Evolutionary conservation across 2,888 invertebrate genomes (phyloP).

Genomic region (Pantelozetes paolii): DNA sequence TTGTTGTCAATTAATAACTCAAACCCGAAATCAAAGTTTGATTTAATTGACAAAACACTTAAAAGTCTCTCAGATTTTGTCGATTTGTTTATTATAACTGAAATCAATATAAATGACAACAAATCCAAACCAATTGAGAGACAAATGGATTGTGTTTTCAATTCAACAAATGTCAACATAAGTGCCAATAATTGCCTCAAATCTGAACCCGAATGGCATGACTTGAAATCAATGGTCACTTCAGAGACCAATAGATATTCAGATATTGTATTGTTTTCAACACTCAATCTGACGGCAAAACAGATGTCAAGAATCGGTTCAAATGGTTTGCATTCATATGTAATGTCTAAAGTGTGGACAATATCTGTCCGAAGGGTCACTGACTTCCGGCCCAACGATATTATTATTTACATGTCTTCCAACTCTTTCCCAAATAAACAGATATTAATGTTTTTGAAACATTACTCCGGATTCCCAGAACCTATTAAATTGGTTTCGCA

Average conservation of each 20-base stretch:
- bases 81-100: conserved; percentile 37
- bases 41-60: conserved; percentile 20
- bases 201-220: neutral
- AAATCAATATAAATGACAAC: conserved; percentile 11
- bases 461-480: conserved; percentile 25
- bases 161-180: conserved; percentile 4
- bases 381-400: conserved; percentile 47
- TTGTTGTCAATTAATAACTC: conserved; percentile 6
- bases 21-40: neutral
- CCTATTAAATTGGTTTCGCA: neutral
- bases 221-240: neutral
- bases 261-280: neutral
- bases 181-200: neutral
- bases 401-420: conserved; percentile 44
- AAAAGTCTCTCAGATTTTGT: conserved; percentile 28
- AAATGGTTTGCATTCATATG: neutral
- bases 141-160: neutral
- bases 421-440: neutral
- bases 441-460: conserved; percentile 33
- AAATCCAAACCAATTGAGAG: neutral
- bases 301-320: neutral
- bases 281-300: neutral
- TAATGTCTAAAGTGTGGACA: conserved; percentile 16
- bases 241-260: neutral
- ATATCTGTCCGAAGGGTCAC: conserved; percentile 35